Conservation (phyloP, 2,888 invertebrate species). For the Synanthedon vespiformis region DNA sequence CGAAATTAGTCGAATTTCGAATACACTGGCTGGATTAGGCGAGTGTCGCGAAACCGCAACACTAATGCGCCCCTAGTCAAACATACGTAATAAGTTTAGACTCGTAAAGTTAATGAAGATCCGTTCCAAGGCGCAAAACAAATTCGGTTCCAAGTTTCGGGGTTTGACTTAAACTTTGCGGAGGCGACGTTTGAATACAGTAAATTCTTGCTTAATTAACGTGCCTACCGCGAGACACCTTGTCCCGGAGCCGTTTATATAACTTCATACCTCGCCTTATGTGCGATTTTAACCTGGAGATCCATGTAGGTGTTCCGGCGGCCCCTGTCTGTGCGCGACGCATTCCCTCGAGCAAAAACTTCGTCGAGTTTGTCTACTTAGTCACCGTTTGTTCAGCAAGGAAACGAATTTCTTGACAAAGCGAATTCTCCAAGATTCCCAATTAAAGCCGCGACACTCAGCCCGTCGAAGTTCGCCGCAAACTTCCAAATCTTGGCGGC, state of each 20-base stretch:
- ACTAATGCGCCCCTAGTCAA: conserved; percentile 50
- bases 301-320: conserved; percentile 7
- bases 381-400: conserved; percentile 37
- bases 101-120: conserved; percentile 55
- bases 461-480: conserved; percentile 41
- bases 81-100: conserved; percentile 55
- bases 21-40: conserved; percentile 43
- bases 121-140: conserved; percentile 44
- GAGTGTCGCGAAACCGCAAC: conserved; percentile 36
- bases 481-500: conserved; percentile 58
- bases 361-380: conserved; percentile 30
- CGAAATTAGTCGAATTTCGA: conserved; percentile 59
- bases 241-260: conserved; percentile 12
- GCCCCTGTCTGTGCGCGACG: conserved; percentile 5
- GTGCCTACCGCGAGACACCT: conserved; percentile 23
- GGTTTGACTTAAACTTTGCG: conserved; percentile 46
- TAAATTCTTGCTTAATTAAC: conserved; percentile 60
- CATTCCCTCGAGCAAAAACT: conserved; percentile 20
- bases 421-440: conserved; percentile 62
- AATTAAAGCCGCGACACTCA: conserved; percentile 63
- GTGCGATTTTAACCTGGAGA: conserved; percentile 30
- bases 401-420: conserved; percentile 51
- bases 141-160: conserved; percentile 49
- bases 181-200: conserved; percentile 46
- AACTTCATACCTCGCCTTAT: conserved; percentile 24